A percentile compares a stretch with the other conserved stretches of the same genome.
phyloP scores from a whole-genome alignment of 1,140 invertebrate genomes.

The Drosophila navojoa region DNA sequence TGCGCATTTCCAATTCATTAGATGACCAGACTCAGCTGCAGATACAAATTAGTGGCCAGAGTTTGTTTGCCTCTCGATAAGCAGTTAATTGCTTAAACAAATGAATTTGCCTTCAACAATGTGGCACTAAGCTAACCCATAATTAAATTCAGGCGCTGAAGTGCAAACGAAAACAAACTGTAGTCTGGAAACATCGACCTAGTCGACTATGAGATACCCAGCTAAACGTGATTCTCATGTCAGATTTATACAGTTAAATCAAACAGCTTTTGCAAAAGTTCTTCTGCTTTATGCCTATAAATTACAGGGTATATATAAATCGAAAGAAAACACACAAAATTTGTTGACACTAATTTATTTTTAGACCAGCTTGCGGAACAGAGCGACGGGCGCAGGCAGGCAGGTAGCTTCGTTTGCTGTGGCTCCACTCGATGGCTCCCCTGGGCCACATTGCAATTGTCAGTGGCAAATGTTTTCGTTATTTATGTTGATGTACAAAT shows the following conservation, averaged over 20 bases:
- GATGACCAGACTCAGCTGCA: not conserved
- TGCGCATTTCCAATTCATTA: constrained; percentile 27
- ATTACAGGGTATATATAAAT: constrained; percentile 10
- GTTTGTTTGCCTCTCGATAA: constrained; percentile 39
- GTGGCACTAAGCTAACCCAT: constrained; percentile 19
- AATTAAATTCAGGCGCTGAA: constrained; percentile 29
- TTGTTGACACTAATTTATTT: constrained; percentile 36
- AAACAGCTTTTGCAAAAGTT: not conserved
- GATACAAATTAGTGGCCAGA: not conserved
- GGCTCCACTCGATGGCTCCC: constrained; percentile 32
- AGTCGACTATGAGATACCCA: constrained; percentile 3
- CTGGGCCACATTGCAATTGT: constrained; percentile 56
- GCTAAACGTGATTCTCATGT: not conserved
- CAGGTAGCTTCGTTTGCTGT: not conserved
- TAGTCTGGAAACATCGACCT: not conserved
- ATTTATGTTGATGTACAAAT: constrained; percentile 54
- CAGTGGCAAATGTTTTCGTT: constrained; percentile 49
- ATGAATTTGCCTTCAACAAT: constrained; percentile 26
- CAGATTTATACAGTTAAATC: too few relatives aligned
- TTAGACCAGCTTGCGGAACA: constrained; percentile 10
- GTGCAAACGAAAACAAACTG: constrained; percentile 1
- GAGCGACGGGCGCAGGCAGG: not conserved
- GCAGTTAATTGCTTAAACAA: constrained; percentile 39
- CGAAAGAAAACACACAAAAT: not conserved
- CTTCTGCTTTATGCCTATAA: not conserved